These are phyloP conservation scores for Pantelozetes paolii DNA, from an alignment of 2,888 invertebrate species.

Conservation along the genomic window DNA sequence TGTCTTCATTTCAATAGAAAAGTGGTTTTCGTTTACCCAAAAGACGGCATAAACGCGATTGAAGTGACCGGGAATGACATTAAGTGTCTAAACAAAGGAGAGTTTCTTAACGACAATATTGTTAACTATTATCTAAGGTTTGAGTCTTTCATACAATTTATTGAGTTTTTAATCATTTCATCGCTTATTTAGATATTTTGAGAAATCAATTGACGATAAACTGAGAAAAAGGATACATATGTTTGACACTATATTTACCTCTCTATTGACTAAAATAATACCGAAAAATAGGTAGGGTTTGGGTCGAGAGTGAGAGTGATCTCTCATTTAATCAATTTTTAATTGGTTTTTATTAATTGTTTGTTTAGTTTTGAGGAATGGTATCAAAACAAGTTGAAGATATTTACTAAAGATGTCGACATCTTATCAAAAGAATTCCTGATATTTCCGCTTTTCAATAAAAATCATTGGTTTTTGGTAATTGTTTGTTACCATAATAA, in stretches of 20 bases:
- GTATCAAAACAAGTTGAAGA: constrained; percentile 81
- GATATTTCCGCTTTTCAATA: constrained; percentile 95
- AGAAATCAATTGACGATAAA: constrained; percentile 65
- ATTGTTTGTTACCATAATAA: constrained; percentile 95
- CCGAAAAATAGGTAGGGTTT: neutral
- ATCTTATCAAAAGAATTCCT: constrained; percentile 94
- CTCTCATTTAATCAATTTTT: neutral
- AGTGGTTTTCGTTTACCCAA: constrained; percentile 32
- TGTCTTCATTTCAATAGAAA: too few species aligned
- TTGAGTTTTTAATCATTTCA: too few species aligned
- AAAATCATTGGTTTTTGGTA: constrained; percentile 94
- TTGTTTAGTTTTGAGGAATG: constrained; percentile 61
- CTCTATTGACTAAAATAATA: constrained; percentile 69
- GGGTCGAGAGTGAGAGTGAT: neutral
- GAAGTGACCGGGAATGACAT: constrained; percentile 42
- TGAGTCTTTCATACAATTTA: constrained; percentile 48
- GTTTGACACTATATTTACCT: constrained; percentile 95
- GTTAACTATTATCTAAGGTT: constrained; percentile 94
- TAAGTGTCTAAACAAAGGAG: constrained; percentile 45
- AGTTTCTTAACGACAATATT: constrained; percentile 91
- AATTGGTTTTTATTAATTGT: too few species aligned
- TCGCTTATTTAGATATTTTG: constrained; percentile 60
- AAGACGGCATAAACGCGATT: constrained; percentile 13
- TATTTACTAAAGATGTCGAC: constrained; percentile 95
- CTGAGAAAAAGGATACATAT: constrained; percentile 80